Percentiles rank a stretch among this genome's conserved stretches.
Evolutionary conservation across 2,797 vertebrate species (phyloP).

Genomic region (Myotis planiceps): DNA sequence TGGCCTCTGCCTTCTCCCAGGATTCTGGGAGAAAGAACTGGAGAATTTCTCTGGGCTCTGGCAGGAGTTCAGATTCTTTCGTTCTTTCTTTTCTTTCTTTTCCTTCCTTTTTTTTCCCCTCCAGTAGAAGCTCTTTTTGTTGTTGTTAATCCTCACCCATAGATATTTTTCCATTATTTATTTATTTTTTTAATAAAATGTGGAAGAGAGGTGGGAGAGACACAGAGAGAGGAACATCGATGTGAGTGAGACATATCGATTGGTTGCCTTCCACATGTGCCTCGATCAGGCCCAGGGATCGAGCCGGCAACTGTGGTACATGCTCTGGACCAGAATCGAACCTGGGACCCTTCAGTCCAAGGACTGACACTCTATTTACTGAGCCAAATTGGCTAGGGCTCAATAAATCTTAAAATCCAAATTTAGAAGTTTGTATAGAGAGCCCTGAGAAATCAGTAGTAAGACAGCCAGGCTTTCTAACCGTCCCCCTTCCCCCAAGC

Average conservation of each 20-base stretch:
- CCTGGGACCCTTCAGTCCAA: too few species aligned
- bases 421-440: conserved; percentile 78
- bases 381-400: neutral
- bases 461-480: conserved; percentile 67
- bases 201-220: too few species aligned
- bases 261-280: too few species aligned
- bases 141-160: too few species aligned
- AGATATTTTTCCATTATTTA: too few species aligned
- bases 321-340: too few species aligned
- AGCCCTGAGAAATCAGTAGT: conserved; percentile 79
- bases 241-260: too few species aligned
- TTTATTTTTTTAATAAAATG: too few species aligned
- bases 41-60: conserved; percentile 55
- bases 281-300: too few species aligned
- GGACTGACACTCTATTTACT: too few species aligned
- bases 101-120: neutral
- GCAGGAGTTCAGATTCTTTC: conserved; percentile 56
- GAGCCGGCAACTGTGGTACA: too few species aligned
- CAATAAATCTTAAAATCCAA: conserved; percentile 78
- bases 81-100: neutral
- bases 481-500: conserved; percentile 17
- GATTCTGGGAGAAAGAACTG: conserved; percentile 22
- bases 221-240: too few species aligned
- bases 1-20: neutral
- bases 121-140: conserved; percentile 69